Conservation (phyloP, 2,113 vertebrate genomes). For the Sceloporus tristichus region DNA sequence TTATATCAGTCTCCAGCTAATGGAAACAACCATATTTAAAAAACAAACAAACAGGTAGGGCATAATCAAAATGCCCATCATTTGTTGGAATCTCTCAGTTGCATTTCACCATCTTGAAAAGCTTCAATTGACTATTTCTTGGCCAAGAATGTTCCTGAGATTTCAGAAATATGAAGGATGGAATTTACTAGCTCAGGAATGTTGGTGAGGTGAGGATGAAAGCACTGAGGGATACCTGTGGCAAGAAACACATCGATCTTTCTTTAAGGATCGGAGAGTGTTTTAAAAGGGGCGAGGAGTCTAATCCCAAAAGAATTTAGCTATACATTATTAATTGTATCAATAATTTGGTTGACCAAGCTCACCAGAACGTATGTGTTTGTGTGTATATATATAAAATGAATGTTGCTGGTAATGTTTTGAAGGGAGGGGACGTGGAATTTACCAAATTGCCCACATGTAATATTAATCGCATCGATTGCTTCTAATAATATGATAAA, state of each 20-base stretch:
- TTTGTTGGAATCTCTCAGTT: slow-evolving; percentile 77
- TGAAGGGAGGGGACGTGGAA: slow-evolving; percentile 62
- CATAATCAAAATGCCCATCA: slow-evolving; percentile 81
- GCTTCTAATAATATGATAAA: slow-evolving; percentile 77
- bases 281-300: slow-evolving; percentile 59
- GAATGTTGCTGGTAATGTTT: slow-evolving; percentile 66
- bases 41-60: slow-evolving; percentile 67
- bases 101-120: slow-evolving; percentile 73
- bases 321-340: slow-evolving; percentile 81
- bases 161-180: slow-evolving; percentile 43
- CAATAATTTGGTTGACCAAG: slow-evolving; percentile 78
- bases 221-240: not conserved
- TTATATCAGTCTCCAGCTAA: slow-evolving; percentile 74
- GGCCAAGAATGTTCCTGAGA: slow-evolving; percentile 59
- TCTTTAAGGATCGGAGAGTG: slow-evolving; percentile 78
- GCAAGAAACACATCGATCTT: slow-evolving; percentile 75
- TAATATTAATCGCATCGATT: slow-evolving; percentile 84
- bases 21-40: slow-evolving; percentile 75
- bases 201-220: slow-evolving; percentile 16
- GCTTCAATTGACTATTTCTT: slow-evolving; percentile 81
- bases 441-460: slow-evolving; percentile 73
- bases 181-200: slow-evolving; percentile 55
- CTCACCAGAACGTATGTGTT: slow-evolving; percentile 67
- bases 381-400: slow-evolving; percentile 61
- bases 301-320: slow-evolving; percentile 78